Base-by-base conservation (phyloP, 1,140 invertebrate genomes). In the Cepaea nemoralis region DNA sequence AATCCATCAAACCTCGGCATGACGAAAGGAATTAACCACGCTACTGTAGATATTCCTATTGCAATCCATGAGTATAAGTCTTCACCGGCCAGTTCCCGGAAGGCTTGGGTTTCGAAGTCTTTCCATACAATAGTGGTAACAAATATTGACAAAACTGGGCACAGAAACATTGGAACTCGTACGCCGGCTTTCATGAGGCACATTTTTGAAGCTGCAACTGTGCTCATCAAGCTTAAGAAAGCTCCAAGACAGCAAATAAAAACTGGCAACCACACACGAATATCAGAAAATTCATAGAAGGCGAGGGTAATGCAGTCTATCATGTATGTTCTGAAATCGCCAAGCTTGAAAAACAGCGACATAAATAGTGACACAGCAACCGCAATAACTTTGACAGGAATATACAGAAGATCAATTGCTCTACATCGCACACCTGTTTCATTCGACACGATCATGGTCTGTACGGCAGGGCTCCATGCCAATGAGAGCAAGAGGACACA, bases 1-100 rank as follows among this genome's bases (percentile, higher is more conserved):
- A 82, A 50, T 22, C 79, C 50, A 14, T 33, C 24, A 2, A 82
- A 63, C 0, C 48, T 69, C 1, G 80, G 81, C 24, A 80, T 19
- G 2, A 77, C 24, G 66, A 80, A 83, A 0, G 84, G 80, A 39
- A 82, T 66, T 24, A 85, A 22, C 84, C 84, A 85, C 22, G 66
- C 59, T 10, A 76, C 16, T 1, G 71, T 12, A 19, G 80, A 76
- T 35, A 85, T 35, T 35, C 55, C 84, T 22, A 73, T 55, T 22
- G 81, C 81, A 5, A 66, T 67, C 84, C 84, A 85, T 2, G 80
- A 39, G 14, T 70, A 45, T 5, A 82, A 22, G 35, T 82, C 82
- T 37, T 45, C 66, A 19, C 80, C 84, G 12, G 84, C 80, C 5
- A 85, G 40, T 75, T 83, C 82, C 82, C 84, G 83, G 39, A 85